These are phyloP conservation scores for Metopia argyrocephala DNA, from an alignment of 2,888 invertebrate genomes.

Conservation along the genomic window DNA sequence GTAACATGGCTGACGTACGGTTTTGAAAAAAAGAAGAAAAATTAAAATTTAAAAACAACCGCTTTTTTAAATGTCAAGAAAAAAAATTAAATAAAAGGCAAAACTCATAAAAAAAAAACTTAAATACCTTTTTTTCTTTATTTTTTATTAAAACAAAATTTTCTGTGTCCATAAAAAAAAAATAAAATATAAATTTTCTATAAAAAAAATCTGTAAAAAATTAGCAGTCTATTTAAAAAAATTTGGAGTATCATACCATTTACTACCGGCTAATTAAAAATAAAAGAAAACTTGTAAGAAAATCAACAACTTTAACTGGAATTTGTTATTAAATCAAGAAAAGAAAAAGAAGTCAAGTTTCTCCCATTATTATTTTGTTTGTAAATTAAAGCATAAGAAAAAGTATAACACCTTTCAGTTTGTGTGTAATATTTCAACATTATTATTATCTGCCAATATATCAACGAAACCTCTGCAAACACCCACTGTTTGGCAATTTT, in stretches of 20 bases:
- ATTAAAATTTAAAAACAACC: no score
- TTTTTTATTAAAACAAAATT: conserved; percentile 20
- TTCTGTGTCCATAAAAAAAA: conserved; percentile 39
- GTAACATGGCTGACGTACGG: conserved; percentile 53
- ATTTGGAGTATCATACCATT: conserved; percentile 7
- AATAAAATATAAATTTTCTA: conserved; percentile 1
- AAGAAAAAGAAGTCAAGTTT: conserved; percentile 21
- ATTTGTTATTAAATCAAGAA: background rate
- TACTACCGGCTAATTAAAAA: conserved; percentile 1
- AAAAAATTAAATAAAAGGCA: background rate
- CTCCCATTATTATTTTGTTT: conserved; percentile 4
- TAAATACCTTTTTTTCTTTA: background rate
- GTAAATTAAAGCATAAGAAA: conserved; percentile 9
- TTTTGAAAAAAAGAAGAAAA: conserved; percentile 29
- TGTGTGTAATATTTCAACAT: background rate
- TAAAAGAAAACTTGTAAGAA: background rate
- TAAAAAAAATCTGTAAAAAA: conserved; percentile 14
- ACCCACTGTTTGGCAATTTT: conserved; percentile 38
- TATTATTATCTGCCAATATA: conserved; percentile 1
- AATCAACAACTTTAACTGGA: conserved; percentile 33
- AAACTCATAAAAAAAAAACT: background rate
- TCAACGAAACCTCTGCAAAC: conserved; percentile 21
- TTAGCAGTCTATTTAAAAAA: no score
- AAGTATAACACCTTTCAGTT: conserved; percentile 21
- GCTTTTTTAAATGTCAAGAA: background rate